Evolutionary conservation across 2,113 vertebrate genomes (phyloP).

Genomic region (Strix aluco): DNA sequence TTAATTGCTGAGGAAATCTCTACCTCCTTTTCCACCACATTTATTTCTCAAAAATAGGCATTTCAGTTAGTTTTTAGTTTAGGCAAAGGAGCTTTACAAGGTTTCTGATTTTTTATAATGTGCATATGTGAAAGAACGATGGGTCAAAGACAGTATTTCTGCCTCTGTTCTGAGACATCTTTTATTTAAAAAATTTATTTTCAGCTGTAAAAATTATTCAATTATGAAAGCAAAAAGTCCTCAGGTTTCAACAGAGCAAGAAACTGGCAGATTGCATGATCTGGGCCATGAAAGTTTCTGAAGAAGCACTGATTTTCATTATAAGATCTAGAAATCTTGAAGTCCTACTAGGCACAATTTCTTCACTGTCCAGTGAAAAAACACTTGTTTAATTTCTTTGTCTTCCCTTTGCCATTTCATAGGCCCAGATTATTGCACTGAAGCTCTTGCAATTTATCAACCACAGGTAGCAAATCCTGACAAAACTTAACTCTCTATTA

Average conservation of each 20-base stretch:
- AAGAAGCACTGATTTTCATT: background rate
- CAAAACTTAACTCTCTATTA: background rate
- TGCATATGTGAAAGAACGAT: background rate
- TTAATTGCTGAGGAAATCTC: background rate
- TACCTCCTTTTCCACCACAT: background rate
- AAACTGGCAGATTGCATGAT: background rate
- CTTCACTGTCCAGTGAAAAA: background rate
- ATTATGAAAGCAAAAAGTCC: background rate
- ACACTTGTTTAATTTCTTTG: background rate
- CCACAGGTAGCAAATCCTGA: background rate
- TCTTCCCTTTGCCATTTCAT: background rate
- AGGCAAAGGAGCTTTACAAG: background rate
- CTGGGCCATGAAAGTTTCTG: background rate
- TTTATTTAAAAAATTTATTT: background rate
- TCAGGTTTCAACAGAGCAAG: background rate
- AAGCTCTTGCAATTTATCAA: background rate
- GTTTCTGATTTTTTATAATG: background rate
- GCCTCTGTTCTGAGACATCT: background rate
- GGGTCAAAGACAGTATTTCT: background rate
- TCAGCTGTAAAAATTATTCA: background rate
- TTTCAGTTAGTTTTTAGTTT: background rate
- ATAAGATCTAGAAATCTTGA: background rate
- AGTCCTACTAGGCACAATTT: background rate
- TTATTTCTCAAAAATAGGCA: background rate
- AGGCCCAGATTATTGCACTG: background rate